Conservation (phyloP, 2,888 invertebrate species). For the Tetragnatha montana region DNA sequence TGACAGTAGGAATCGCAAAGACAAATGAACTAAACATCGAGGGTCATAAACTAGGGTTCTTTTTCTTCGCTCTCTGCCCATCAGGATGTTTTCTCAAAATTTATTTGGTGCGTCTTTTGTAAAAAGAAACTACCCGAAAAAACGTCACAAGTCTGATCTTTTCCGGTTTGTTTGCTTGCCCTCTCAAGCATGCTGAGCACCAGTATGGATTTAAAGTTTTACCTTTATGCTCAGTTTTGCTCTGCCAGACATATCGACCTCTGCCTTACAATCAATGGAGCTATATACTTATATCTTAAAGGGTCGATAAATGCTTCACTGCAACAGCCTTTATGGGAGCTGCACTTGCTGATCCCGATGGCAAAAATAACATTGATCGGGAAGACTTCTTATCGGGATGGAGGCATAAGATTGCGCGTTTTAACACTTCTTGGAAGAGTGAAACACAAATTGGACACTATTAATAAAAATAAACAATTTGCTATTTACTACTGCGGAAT, state of each 20-base stretch:
- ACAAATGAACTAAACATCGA: constrained; percentile 68
- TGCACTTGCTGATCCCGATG: background rate
- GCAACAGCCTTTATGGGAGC: background rate
- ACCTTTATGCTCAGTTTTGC: constrained; percentile 10
- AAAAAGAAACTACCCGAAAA: background rate
- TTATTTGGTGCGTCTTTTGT: constrained; percentile 26
- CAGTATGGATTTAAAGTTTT: constrained; percentile 45
- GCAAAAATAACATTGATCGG: background rate
- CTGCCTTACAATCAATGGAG: background rate
- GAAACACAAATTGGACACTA: too few species aligned
- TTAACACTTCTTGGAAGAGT: background rate
- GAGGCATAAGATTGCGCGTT: background rate
- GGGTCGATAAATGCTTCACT: background rate
- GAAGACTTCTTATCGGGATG: background rate
- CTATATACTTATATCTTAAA: background rate
- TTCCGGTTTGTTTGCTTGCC: constrained; percentile 31
- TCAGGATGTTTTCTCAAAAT: constrained; percentile 38
- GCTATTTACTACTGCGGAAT: too few species aligned
- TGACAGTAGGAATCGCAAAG: constrained; percentile 64
- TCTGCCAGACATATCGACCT: background rate
- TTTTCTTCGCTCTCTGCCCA: constrained; percentile 19
- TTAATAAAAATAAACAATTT: too few species aligned
- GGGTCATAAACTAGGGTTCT: constrained; percentile 64
- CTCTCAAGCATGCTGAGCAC: constrained; percentile 31
- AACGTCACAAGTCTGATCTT: constrained; percentile 40